Base-by-base conservation (phyloP, 2,888 invertebrate genomes). In the Alentia gelatinosa region DNA sequence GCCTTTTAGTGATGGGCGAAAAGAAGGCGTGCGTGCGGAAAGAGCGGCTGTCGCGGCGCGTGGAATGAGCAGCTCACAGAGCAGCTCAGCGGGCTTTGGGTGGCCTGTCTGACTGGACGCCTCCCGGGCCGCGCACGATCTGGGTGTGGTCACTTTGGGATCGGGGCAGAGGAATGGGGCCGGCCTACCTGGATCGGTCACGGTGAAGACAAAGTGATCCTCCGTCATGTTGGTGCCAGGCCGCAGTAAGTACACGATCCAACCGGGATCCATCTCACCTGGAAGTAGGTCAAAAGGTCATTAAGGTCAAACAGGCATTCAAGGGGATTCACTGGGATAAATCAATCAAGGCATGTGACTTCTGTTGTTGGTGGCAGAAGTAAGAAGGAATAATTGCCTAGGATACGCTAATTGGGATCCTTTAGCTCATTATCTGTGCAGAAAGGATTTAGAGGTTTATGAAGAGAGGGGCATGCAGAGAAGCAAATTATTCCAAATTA, bases 131-230 rank as follows among this genome's bases (percentile, higher is more conserved):
- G 30, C 74, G 1, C 74, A 74, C 26, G 4, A 33, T 15, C 74
- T 74, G 74, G n/a, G 56, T 56, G 56, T 23, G 47, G 84, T 39
- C 15, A 40, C n/a, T 23, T n/a, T 90, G n/a, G 56, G 5, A n/a
- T 19, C 1, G 56, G 56, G 56, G 56, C 19, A 3, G 56, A 56
- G 56, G 68, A n/a, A 12, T 26, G 68, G 74, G 12, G 30, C 30
- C 30, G 74, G 47, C 94, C 94, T 94, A 96, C 96, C 96, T 94
- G 94, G 93, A 92, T 96, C 96, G 5, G 94, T 92, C 74, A 96
- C 94, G 91, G 95, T 95, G 93, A 96, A 96, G 92, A 94, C 94
- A 93, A 96, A 96, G 90, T 93, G 93, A 92, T 96, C 96, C 74
- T 92, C 93, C 0, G 95, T 95, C 39, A 94, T 94, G 91, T 95